phyloP scores from a whole-genome alignment of 2,888 invertebrate species.

The Blastobasis lacticolella region DNA sequence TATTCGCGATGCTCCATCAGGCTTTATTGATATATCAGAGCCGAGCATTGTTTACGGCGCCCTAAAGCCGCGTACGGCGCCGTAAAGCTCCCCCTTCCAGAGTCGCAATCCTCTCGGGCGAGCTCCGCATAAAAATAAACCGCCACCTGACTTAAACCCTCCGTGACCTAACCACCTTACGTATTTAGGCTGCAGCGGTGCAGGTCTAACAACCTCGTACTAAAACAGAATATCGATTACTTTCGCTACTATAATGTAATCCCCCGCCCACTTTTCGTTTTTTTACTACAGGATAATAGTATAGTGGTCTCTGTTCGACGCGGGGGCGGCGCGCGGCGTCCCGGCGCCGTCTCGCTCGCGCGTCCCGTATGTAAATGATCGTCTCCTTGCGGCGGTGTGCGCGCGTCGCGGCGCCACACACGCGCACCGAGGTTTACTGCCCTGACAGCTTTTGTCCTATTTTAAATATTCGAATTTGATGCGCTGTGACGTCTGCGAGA shows the following conservation, averaged over 20 bases:
- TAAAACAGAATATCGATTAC: conserved; percentile 76
- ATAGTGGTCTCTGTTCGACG: conserved; percentile 62
- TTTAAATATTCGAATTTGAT: conserved; percentile 59
- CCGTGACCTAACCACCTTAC: conserved; percentile 58
- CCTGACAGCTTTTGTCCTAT: conserved; percentile 69
- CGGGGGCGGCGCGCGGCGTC: conserved; percentile 39
- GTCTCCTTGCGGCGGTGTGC: conserved; percentile 60
- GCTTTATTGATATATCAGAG: conserved; percentile 24
- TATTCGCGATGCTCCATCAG: conserved; percentile 5
- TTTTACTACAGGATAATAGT: conserved; percentile 65
- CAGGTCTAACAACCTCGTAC: conserved; percentile 69
- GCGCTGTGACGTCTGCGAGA: conserved; percentile 41
- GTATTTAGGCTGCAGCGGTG: conserved; percentile 68
- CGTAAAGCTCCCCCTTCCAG: conserved; percentile 18
- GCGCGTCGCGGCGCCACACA: conserved; percentile 34
- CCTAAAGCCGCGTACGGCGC: conserved; percentile 14
- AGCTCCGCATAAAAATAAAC: conserved; percentile 26
- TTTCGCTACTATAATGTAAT: conserved; percentile 76
- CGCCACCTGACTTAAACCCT: conserved; percentile 26
- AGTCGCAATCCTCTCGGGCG: conserved; percentile 11
- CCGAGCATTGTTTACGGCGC: conserved; percentile 30
- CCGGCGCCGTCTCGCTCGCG: conserved; percentile 40
- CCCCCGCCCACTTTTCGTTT: conserved; percentile 75
- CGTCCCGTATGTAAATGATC: conserved; percentile 71
- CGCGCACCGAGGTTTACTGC: conserved; percentile 65